Base-by-base conservation (phyloP, 2,888 invertebrate genomes). In the Gymnosoma rotundatum region DNA sequence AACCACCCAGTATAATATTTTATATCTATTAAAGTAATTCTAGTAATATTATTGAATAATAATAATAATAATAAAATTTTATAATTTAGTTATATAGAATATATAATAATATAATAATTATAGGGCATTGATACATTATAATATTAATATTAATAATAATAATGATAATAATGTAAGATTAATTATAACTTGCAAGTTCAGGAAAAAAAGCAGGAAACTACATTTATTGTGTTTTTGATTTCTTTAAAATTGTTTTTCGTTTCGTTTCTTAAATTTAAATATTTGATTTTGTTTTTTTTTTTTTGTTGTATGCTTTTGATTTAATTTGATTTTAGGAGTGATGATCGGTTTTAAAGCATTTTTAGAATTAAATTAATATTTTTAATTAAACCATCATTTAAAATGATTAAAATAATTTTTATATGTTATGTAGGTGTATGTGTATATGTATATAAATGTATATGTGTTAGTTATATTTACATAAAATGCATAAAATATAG, bases 401-500 rank as follows among this genome's bases (percentile, higher is more conserved):
- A 78, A 64, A 52, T 69, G 58, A 54, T 69, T 21, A 38, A 25
- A 25, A 25, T 63, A 32, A 25, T 70, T 52, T 70, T 52, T 32
- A 42, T 66, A 42, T 69, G 38, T 52, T 38, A n/a, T n/a, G n/a
- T 54, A 63, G 52, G 38, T 70, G 8, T 61, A 32, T 60, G 63
- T 50, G 52, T 54, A 45, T 56, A 25, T 58, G 16, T 74, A 14
- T 63, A 45, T 20, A 14, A 10, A 12, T 52, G 18, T 78, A 48
- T 67, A 67, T 74, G 78, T 64, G 54, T 54, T 78, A 42, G 69
- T 64, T 80, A 61, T 84, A 84, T 84, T 80, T 83, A 83, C 80
- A 83, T 83, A 83, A 84, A 78, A 81, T 78, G 76, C 78, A 84
- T 79, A 70, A 79, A 79, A 83, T 78, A 79, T 70, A 67, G 56